phyloP scores from a whole-genome alignment of 30 jellyfish, hydroid and myxozoan genomes.

The Cassiopea andromeda region DNA sequence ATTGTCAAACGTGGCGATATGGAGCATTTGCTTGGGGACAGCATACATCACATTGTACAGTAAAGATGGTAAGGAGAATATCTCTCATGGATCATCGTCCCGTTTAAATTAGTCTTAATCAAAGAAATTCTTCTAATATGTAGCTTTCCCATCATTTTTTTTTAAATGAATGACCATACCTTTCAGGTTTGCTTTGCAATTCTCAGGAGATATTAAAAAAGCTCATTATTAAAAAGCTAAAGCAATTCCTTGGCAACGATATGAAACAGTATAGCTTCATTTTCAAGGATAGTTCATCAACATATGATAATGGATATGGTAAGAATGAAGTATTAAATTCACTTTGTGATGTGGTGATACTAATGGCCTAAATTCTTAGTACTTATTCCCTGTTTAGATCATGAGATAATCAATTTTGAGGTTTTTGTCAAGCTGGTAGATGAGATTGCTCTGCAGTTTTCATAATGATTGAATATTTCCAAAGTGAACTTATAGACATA shows the following conservation, averaged over 20 bases:
- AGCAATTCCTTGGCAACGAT: conserved; percentile 26
- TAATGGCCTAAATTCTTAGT: too few species aligned
- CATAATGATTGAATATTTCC: too few species aligned
- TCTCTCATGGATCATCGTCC: not conserved
- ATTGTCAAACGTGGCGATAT: conserved; percentile 13
- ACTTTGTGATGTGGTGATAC: too few species aligned
- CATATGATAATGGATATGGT: conserved; percentile 84
- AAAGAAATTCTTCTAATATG: not conserved
- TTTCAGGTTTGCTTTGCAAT: conserved; percentile 10
- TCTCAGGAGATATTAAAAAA: conserved; percentile 24
- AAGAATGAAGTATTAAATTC: not conserved
- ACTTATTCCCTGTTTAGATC: too few species aligned
- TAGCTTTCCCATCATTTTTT: not conserved
- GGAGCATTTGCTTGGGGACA: conserved; percentile 38
- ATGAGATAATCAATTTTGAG: not conserved
- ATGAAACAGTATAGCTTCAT: conserved; percentile 33
- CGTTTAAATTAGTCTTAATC: not conserved
- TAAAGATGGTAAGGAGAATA: conserved; percentile 21
- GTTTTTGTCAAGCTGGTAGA: not conserved
- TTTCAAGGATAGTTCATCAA: conserved; percentile 72
- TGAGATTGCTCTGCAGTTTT: not conserved
- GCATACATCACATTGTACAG: conserved; percentile 26
- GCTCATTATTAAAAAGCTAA: conserved; percentile 5
- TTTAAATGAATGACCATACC: not conserved
- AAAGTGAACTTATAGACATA: too few species aligned